phyloP scores from a whole-genome alignment of 64 coral and sea anemone species.

The Dendronephthya gigantea region DNA sequence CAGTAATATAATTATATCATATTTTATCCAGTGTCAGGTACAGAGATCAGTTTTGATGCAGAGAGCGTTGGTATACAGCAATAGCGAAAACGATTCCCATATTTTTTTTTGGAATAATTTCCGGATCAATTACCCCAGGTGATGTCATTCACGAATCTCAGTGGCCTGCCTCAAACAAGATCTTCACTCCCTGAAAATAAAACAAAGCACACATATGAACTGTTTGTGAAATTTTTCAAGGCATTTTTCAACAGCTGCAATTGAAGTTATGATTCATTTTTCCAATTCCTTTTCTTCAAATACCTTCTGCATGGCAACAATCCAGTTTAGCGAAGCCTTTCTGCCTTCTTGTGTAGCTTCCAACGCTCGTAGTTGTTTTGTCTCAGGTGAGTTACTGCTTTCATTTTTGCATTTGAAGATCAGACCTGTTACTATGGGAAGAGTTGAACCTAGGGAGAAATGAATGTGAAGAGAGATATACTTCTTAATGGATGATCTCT shows the following conservation, averaged over 20 bases:
- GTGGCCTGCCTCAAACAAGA: no score
- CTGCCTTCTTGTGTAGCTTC: constrained; percentile 50
- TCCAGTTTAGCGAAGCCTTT: constrained; percentile 67
- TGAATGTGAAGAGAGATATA: neutral
- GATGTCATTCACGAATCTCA: no score
- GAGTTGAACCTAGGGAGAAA: neutral
- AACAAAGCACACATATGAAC: no score
- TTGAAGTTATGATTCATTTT: neutral
- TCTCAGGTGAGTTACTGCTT: constrained; percentile 40
- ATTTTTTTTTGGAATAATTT: no score
- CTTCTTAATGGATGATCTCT: no score
- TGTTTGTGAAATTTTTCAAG: neutral
- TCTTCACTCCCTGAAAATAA: no score
- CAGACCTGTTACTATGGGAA: constrained; percentile 46
- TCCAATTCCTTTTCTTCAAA: neutral
- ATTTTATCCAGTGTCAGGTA: neutral
- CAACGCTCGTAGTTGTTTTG: constrained; percentile 45
- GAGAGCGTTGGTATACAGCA: neutral
- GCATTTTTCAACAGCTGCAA: neutral
- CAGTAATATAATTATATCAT: no score
- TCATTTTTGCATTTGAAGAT: constrained; percentile 73
- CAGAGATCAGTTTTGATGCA: neutral
- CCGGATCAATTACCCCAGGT: no score
- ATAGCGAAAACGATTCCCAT: no score
- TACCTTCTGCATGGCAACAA: constrained; percentile 96